These are phyloP conservation scores for Maniola jurtina DNA, from an alignment of 1,140 invertebrate genomes.

Conservation along the genomic window DNA sequence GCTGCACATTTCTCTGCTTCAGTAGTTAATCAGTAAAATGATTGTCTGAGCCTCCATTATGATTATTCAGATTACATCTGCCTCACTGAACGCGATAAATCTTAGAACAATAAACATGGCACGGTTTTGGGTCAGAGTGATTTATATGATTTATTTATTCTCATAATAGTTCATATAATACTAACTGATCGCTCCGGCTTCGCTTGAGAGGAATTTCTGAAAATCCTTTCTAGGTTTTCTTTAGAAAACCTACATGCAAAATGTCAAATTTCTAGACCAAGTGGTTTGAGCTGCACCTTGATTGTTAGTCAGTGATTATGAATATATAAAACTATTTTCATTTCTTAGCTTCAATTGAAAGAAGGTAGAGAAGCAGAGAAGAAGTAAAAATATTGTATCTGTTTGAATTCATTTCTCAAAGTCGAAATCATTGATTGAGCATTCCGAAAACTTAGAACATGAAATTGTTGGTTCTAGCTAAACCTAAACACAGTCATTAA, in stretches of 20 bases:
- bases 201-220: too few species aligned
- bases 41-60: neutral
- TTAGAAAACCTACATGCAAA: too few species aligned
- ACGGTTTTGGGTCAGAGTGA: slow-evolving; percentile 7
- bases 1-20: neutral
- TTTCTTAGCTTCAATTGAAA: neutral
- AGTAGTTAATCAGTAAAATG: neutral
- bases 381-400: neutral
- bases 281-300: too few species aligned
- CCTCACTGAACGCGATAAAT: slow-evolving; percentile 17
- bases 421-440: too few species aligned
- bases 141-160: slow-evolving; percentile 16
- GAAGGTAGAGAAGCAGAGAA: neutral
- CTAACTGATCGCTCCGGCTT: too few species aligned
- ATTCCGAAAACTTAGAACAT: too few species aligned
- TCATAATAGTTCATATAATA: neutral
- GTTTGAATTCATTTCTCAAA: neutral
- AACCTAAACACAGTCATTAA: too few species aligned
- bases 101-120: slow-evolving; percentile 24
- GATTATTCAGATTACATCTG: slow-evolving; percentile 10
- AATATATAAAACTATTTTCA: neutral
- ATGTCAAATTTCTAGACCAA: too few species aligned
- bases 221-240: too few species aligned
- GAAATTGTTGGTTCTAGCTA: too few species aligned
- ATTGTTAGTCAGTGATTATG: too few species aligned